Percentiles rank a stretch among this genome's conserved stretches.
phyloP scores from a whole-genome alignment of 2,113 vertebrate genomes.

The Chiloscyllium plagiosum region DNA sequence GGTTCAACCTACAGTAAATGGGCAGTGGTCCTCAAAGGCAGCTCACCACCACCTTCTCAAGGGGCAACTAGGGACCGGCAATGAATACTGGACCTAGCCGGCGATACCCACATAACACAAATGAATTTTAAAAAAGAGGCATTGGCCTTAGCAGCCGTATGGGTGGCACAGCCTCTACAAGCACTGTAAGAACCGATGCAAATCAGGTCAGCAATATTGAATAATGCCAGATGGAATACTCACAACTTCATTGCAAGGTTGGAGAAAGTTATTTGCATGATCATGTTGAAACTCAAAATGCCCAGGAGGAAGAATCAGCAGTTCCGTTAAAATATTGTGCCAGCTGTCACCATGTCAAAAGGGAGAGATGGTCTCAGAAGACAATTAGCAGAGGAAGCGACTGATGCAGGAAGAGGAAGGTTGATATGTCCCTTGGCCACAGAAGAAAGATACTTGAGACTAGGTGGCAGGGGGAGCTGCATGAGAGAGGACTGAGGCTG shows the following conservation, averaged over 20 bases:
- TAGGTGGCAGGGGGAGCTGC: background rate
- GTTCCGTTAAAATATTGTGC: background rate
- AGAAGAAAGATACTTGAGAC: background rate
- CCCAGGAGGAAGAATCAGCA: background rate
- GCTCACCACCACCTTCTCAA: too few species aligned
- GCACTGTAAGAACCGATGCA: background rate
- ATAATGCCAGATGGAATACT: background rate
- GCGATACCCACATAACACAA: too few species aligned
- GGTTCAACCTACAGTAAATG: too few species aligned
- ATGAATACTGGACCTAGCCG: too few species aligned
- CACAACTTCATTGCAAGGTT: background rate
- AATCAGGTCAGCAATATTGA: background rate
- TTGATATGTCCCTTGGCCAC: background rate
- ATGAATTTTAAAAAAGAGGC: too few species aligned
- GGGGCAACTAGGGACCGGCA: too few species aligned
- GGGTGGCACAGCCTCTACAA: too few species aligned
- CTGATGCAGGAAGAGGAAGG: background rate
- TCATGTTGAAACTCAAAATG: background rate
- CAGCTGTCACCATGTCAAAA: background rate
- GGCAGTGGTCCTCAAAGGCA: too few species aligned
- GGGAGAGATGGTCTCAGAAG: background rate
- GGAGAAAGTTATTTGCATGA: background rate
- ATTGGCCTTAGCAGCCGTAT: too few species aligned
- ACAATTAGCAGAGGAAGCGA: background rate
- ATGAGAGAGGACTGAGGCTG: background rate